Base-by-base conservation (phyloP, 1,140 invertebrate species). In the Sipha flava region DNA sequence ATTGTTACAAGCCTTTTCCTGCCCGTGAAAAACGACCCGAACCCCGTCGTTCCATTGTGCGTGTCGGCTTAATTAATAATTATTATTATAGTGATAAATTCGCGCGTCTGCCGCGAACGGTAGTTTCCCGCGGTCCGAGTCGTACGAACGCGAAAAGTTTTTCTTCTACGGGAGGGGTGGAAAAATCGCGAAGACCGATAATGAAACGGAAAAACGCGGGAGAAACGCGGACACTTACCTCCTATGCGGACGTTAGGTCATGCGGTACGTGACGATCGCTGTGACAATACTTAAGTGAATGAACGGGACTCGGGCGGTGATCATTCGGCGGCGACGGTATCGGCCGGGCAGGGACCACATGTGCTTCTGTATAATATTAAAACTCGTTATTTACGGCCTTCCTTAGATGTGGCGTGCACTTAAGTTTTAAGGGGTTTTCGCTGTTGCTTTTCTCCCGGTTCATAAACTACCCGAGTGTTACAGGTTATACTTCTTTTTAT, bases 401-500 rank as follows among this genome's bases (percentile, higher is more conserved):
- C n/a, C 10, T 21, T 2, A 21, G 49, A 75, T 52, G 29, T 6
- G 6, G 14, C 52, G 37, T 43, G 73, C 73, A 77, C 73, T 59
- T 29, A 57, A 57, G 72, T 75, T 18, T 54, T 75, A 57, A 75
- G 72, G 72, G 72, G 47, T 75, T 75, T 75, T 75, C 72, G 72
- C 49, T 75, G 73, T 59, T 59, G 73, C 14, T 54, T 77, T 59
- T 54, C 52, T 59, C 52, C 52, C 52, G 52, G 72, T 57, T 57
- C 72, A 75, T 75, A 75, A 75, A 75, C 72, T 40, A 23, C 21
- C 29, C 47, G 43, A 40, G 47, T 54, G 72, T 40, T 52, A 40
- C 49, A 5, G 72, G 21, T 57, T 23, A 2, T 16, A n/a, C 18
- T 70, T 7, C 47, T 52, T 73, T 73, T 26, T 23, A 14, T 52